These are phyloP conservation scores for Mormyrus lacerda DNA, from an alignment of 2,113 vertebrate species.

Conservation along the genomic window DNA sequence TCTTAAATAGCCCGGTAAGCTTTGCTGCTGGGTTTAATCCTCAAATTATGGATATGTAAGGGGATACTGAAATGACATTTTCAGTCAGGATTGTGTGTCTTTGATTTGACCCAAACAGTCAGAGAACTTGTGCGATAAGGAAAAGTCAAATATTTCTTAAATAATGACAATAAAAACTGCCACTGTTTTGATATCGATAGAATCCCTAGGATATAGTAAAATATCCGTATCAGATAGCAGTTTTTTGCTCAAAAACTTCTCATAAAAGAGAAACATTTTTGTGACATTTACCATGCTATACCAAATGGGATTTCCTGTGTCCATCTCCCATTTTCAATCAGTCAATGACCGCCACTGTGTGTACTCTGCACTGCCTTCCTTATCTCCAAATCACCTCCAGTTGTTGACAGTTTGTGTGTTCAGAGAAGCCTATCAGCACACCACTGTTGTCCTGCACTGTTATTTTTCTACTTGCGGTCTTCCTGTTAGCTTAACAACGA, in stretches of 20 bases:
- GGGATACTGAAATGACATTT: conserved; percentile 19
- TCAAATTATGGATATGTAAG: conserved; percentile 6
- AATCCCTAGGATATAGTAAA: not conserved
- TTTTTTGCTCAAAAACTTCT: not conserved
- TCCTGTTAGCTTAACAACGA: not conserved
- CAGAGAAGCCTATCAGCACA: not conserved
- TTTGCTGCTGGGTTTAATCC: conserved; percentile 20
- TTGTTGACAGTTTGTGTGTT: not conserved
- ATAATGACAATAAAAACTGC: not conserved
- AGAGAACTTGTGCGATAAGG: not conserved
- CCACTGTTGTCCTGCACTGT: not conserved
- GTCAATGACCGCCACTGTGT: not conserved
- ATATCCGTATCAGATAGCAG: not conserved
- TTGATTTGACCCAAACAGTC: conserved; percentile 17
- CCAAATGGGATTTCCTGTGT: not conserved
- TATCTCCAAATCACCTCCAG: not conserved
- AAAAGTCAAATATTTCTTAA: not conserved
- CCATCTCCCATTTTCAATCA: not conserved
- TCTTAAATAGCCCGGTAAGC: conserved; percentile 18
- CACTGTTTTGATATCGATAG: not conserved
- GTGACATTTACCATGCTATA: not conserved
- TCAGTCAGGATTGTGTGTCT: conserved; percentile 13
- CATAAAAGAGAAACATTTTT: not conserved
- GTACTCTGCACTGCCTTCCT: not conserved
- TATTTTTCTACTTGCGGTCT: not conserved